Percentiles rank a stretch among this genome's conserved stretches.
Conservation (phyloP, 2,113 vertebrate genomes). For the Psittacus erithacus region DNA sequence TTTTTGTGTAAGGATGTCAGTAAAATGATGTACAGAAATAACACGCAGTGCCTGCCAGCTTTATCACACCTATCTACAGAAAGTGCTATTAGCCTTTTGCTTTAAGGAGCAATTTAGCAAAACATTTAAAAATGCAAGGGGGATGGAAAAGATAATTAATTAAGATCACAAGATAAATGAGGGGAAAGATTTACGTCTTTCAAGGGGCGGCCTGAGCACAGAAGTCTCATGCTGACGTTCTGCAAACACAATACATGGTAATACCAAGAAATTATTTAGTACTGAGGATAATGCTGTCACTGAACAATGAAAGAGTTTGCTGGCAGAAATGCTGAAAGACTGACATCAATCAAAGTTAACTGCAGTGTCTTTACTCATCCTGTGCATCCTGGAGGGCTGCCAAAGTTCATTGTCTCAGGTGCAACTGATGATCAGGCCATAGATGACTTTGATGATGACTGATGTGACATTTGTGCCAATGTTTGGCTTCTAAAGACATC, state of each 20-base stretch:
- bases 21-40: neutral
- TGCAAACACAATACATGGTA: conserved; percentile 30
- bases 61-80: neutral
- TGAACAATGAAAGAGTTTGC: conserved; percentile 48
- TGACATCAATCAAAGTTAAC: conserved; percentile 63
- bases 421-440: neutral
- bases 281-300: conserved; percentile 34
- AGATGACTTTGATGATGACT: conserved; percentile 30
- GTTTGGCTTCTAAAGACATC: neutral
- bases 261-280: conserved; percentile 59
- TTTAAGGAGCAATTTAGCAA: neutral
- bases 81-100: neutral
- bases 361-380: conserved; percentile 13
- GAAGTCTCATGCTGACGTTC: conserved; percentile 23
- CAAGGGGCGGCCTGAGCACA: neutral
- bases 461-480: neutral
- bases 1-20: neutral
- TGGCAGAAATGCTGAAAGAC: conserved; percentile 60
- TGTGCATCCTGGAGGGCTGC: neutral
- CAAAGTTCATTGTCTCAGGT: conserved; percentile 33
- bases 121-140: neutral
- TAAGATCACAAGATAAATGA: neutral
- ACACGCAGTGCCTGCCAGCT: neutral
- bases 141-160: neutral
- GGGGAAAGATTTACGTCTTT: conserved; percentile 1